phyloP scores from a whole-genome alignment of 2,113 vertebrate species.

The Leptobrachium leishanense region DNA sequence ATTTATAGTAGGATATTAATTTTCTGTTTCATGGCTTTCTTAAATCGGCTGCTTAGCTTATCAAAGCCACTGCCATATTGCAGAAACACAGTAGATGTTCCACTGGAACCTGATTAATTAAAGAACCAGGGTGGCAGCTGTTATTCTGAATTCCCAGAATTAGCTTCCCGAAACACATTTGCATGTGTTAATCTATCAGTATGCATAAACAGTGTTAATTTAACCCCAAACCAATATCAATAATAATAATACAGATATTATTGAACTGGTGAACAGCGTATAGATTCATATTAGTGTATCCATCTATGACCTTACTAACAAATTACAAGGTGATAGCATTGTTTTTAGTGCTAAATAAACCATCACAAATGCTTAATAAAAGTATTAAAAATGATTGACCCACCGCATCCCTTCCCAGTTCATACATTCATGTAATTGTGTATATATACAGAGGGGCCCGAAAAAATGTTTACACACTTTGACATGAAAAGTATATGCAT shows the following conservation, averaged over 20 bases:
- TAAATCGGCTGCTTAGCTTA: conserved; percentile 40
- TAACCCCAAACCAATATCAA: conserved; percentile 34
- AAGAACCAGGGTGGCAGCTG: conserved; percentile 40
- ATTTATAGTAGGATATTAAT: too few species aligned
- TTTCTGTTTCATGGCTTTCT: conserved; percentile 42
- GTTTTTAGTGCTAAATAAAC: neutral
- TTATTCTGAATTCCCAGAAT: conserved; percentile 40
- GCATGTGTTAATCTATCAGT: conserved; percentile 34
- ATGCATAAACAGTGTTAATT: conserved; percentile 37
- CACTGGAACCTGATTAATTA: conserved; percentile 43
- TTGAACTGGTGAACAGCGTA: neutral
- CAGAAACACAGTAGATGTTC: conserved; percentile 35
- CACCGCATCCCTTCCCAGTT: too few species aligned
- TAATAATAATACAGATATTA: conserved; percentile 22
- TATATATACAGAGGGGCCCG: too few species aligned
- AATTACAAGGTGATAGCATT: conserved; percentile 25
- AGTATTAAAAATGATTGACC: too few species aligned
- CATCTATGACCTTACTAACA: conserved; percentile 23
- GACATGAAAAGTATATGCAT: too few species aligned
- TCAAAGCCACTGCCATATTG: conserved; percentile 40
- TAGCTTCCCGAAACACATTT: conserved; percentile 36
- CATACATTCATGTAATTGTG: too few species aligned
- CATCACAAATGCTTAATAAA: too few species aligned
- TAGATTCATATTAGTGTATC: conserved; percentile 29
- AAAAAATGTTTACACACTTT: too few species aligned